A percentile compares a stretch with the other conserved stretches of the same genome.
These are phyloP conservation scores for Zele albiditarsus DNA, from an alignment of 2,888 invertebrate genomes.

Conservation along the genomic window DNA sequence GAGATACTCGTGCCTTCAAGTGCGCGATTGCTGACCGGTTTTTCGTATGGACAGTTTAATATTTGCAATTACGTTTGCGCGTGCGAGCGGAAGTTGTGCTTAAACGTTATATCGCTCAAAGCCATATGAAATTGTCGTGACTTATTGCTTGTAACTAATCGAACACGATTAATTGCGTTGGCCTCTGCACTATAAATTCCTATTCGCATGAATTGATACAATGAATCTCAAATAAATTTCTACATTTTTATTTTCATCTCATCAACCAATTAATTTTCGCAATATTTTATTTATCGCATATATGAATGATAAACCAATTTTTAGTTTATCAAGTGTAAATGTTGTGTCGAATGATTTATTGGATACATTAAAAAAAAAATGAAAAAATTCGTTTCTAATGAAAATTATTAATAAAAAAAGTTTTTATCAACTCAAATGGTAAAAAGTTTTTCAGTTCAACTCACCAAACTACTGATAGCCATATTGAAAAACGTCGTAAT, in stretches of 20 bases:
- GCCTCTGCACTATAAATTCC: constrained; percentile 3
- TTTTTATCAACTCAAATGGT: not conserved
- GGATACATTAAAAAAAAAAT: not conserved
- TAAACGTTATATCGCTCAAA: constrained; percentile 20
- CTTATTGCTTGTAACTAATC: constrained; percentile 2
- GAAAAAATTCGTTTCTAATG: not conserved
- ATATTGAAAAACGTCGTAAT: not conserved
- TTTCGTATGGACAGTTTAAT: constrained; percentile 32
- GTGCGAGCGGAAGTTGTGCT: constrained; percentile 37
- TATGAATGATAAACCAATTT: not conserved
- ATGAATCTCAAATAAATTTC: not conserved
- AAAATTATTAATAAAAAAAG: constrained; percentile 7
- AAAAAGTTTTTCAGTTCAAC: not conserved
- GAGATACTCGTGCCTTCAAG: constrained; percentile 46
- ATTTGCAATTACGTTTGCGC: constrained; percentile 46
- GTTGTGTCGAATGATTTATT: not conserved
- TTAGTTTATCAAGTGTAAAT: not conserved
- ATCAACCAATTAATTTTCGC: not conserved
- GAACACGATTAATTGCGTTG: constrained; percentile 14
- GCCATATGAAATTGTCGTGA: constrained; percentile 10
- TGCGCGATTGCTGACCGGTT: constrained; percentile 52
- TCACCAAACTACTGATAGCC: constrained; percentile 4
- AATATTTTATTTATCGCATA: not conserved
- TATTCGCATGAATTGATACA: not conserved
- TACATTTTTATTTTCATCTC: not conserved